Conservation (phyloP, 2,797 vertebrate genomes). For the Brachyalestes nurse region DNA sequence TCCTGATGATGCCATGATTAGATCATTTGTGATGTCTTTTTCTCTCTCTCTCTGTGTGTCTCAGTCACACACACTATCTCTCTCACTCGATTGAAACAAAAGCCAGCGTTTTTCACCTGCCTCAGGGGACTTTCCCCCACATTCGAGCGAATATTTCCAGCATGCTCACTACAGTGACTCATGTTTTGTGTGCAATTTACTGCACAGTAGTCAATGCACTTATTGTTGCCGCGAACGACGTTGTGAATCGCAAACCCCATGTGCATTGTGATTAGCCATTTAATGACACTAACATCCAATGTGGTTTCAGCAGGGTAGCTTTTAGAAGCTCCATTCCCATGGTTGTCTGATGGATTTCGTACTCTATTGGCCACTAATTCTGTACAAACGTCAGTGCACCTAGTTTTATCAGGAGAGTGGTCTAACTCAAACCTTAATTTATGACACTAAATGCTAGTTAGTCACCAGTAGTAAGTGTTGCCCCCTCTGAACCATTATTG, state of each 20-base stretch:
- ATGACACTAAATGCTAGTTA: no score
- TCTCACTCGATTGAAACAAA: conserved; percentile 27
- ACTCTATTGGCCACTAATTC: no score
- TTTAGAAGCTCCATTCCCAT: no score
- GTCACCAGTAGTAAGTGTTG: no score
- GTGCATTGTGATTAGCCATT: background rate
- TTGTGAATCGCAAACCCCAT: background rate
- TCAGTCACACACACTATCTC: background rate
- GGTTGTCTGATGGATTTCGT: no score
- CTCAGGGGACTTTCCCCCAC: conserved; percentile 26
- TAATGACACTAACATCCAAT: no score
- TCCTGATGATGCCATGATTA: conserved; percentile 58
- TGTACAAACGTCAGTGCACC: no score
- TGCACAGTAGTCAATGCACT: background rate
- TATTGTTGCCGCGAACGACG: background rate
- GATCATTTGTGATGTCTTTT: conserved; percentile 48
- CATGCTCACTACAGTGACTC: conserved; percentile 8
- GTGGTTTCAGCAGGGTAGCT: no score
- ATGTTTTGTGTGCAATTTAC: background rate
- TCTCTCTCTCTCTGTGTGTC: background rate
- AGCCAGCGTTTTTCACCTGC: conserved; percentile 33
- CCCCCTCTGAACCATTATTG: no score
- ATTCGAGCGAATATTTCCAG: background rate
- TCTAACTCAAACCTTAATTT: no score
- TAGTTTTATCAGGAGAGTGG: no score